Percentiles rank a stretch among this genome's conserved stretches.
Evolutionary conservation across 1,140 invertebrate genomes (phyloP).

Genomic region (Drusus annulatus): DNA sequence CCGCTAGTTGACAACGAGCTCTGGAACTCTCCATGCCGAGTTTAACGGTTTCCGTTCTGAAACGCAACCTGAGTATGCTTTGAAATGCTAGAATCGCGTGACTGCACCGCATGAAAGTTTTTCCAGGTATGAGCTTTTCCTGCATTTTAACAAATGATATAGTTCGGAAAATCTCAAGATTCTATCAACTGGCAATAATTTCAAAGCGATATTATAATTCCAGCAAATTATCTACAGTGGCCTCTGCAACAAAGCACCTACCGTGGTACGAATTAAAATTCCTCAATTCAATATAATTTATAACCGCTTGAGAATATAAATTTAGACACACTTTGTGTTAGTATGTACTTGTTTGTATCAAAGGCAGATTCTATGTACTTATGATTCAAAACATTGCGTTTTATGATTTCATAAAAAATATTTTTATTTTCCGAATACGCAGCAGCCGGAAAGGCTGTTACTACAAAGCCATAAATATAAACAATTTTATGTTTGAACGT

Average conservation of each 20-base stretch:
- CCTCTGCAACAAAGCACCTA: too few species aligned
- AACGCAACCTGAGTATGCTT: too few species aligned
- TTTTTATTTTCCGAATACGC: too few species aligned
- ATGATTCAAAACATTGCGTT: too few species aligned
- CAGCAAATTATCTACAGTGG: too few species aligned
- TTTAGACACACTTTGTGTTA: too few species aligned
- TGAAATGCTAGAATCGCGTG: conserved; percentile 24
- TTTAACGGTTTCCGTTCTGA: conserved; percentile 4
- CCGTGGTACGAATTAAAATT: too few species aligned
- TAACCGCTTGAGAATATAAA: too few species aligned
- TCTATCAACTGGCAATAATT: not conserved
- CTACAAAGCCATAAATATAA: not conserved
- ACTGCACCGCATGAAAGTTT: conserved; percentile 9
- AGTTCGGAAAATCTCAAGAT: not conserved
- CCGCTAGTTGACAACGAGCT: conserved; percentile 18
- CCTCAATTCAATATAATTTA: too few species aligned
- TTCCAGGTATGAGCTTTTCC: not conserved
- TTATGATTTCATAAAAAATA: too few species aligned
- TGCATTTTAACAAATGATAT: not conserved
- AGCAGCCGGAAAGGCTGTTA: not conserved
- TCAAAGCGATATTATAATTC: not conserved
- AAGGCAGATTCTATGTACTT: too few species aligned
- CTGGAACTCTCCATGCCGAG: not conserved
- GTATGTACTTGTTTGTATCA: too few species aligned
- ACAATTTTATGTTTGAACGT: not conserved